Evolutionary conservation across 2,888 invertebrate genomes (phyloP), one percentile per base, ranked within the genome.

Genomic region (Anoncus sp.): DNA sequence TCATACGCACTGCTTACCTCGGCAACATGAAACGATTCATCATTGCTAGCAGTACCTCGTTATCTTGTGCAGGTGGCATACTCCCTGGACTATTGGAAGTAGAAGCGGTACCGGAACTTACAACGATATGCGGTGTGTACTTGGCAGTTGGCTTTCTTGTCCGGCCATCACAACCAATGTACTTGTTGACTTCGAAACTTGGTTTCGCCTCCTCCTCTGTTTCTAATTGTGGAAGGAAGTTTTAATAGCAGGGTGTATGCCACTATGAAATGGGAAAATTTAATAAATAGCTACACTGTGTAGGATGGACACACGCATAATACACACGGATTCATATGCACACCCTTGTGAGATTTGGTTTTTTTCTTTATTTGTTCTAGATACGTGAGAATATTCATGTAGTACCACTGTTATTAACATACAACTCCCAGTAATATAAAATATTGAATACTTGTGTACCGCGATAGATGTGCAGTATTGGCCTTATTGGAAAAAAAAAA

Each of bases 1-100:
- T 60, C n/a, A n/a, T n/a, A n/a, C n/a, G n/a, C n/a, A n/a, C n/a
- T n/a, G n/a, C n/a, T n/a, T n/a, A 60, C 60, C 16, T 60, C 14
- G 24, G 43, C 60, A 60, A 43, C 60, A 60, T 43, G 43, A 24
- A 60, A 60, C 43, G 20, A 35, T 27, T 57, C 57, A 6, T 35
- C 40, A 38, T 57, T 38, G n/a, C 20, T 38, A 31, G 57, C 38
- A 3, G 16, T 38, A 20, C 20, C 18, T 35, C 38, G 20, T 35
- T 16, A 12, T 57, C 38, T 57, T 35, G 38, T 16, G 57, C 35
- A 18, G 38, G n/a, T 2, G 9, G 18, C 18, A 38, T 12, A n/a
- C n/a, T n/a, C 38, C 16, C 18, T 35, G 38, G 57, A 38, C 31
- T 38, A 18, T 57, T 20, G 7, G 9, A 12, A n/a, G 57, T 38